Evolutionary conservation across 2,113 vertebrate genomes (phyloP).

Genomic region (Nyctibius bracteatus): DNA sequence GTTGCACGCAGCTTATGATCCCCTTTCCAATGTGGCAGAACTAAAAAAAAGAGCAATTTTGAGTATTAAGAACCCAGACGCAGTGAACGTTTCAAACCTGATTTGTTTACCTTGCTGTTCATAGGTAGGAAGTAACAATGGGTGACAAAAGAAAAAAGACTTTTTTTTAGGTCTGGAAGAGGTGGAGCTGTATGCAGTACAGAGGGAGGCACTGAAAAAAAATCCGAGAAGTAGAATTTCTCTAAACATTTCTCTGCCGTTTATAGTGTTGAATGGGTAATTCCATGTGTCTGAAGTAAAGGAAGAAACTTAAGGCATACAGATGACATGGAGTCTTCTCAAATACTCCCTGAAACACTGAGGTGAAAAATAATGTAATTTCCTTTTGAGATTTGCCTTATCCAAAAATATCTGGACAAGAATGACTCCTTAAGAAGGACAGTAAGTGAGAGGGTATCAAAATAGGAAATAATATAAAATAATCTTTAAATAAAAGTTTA

Average conservation of each 20-base stretch:
- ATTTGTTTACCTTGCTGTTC: not conserved
- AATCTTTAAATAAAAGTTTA: conserved; percentile 73
- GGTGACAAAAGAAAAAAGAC: not conserved
- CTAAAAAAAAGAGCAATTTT: not conserved
- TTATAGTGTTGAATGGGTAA: not conserved
- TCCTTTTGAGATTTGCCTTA: not conserved
- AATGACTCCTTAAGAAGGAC: not conserved
- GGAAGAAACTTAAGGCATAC: not conserved
- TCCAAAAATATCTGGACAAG: not conserved
- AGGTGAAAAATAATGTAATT: not conserved
- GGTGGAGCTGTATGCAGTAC: not conserved
- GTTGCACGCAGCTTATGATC: not conserved
- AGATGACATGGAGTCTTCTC: not conserved
- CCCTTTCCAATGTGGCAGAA: not conserved
- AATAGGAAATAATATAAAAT: conserved; percentile 46
- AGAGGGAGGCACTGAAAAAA: not conserved
- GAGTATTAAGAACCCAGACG: not conserved
- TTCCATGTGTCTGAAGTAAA: not conserved
- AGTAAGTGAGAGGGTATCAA: not conserved
- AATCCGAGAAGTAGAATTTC: not conserved
- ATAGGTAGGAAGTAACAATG: not conserved
- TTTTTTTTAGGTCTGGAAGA: not conserved
- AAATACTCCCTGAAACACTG: not conserved
- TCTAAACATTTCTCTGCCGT: not conserved
- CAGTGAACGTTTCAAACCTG: not conserved